phyloP scores from a whole-genome alignment of 2,113 vertebrate genomes.

The Nannobrachium achirus region DNA sequence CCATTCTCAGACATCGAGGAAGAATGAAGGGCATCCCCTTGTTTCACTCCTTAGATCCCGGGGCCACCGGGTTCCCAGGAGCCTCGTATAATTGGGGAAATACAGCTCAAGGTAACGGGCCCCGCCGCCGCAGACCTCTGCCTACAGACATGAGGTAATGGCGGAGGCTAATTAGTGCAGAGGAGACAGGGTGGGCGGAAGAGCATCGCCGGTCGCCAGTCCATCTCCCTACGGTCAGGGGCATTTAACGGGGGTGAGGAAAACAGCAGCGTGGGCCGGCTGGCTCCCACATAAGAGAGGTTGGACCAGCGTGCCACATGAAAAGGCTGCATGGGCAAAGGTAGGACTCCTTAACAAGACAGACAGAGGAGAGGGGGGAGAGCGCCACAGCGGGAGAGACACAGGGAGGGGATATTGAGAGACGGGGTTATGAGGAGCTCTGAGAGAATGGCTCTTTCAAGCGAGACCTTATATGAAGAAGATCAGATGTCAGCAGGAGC shows the following conservation, averaged over 20 bases:
- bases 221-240: slow-evolving; percentile 53
- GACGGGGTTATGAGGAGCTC: not conserved
- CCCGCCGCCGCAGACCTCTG: slow-evolving; percentile 47
- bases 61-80: not conserved
- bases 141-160: slow-evolving; percentile 75
- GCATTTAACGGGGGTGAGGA: slow-evolving; percentile 59
- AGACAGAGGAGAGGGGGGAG: not conserved
- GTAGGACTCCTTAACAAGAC: slow-evolving; percentile 27
- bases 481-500: slow-evolving; percentile 56
- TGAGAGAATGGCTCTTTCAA: slow-evolving; percentile 18
- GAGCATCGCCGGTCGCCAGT: slow-evolving; percentile 53
- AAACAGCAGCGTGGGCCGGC: slow-evolving; percentile 49
- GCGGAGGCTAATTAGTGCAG: slow-evolving; percentile 53
- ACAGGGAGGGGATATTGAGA: not conserved
- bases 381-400: not conserved
- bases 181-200: slow-evolving; percentile 59
- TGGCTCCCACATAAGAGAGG: slow-evolving; percentile 46
- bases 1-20: slow-evolving; percentile 24
- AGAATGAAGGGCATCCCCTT: slow-evolving; percentile 47
- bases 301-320: slow-evolving; percentile 60
- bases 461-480: slow-evolving; percentile 36
- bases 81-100: slow-evolving; percentile 50
- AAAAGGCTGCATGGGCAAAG: slow-evolving; percentile 47
- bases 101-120: slow-evolving; percentile 59
- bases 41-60: slow-evolving; percentile 17